phyloP scores from a whole-genome alignment of 2,113 vertebrate species.

The Oreochromis aureus region DNA sequence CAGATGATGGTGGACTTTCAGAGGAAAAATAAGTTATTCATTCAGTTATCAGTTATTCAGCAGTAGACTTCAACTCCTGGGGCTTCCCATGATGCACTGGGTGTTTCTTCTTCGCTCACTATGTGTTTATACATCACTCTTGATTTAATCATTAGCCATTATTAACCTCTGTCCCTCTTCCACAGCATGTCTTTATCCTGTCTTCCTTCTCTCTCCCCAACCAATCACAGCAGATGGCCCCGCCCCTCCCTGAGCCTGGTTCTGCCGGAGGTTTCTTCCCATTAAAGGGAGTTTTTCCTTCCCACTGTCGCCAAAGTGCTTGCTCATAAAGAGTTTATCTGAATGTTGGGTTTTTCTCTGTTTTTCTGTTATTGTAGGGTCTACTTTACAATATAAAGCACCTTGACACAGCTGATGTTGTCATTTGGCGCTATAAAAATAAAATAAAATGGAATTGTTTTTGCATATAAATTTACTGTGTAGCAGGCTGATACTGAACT shows the following conservation, averaged over 20 bases:
- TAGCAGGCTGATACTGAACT: neutral
- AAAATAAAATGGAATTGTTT: neutral
- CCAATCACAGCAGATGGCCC: neutral
- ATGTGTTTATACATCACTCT: neutral
- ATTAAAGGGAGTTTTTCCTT: neutral
- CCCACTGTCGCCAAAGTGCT: neutral
- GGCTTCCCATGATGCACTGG: neutral
- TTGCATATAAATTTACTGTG: neutral
- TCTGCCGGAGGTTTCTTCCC: neutral
- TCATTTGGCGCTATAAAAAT: neutral
- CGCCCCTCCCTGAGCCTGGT: neutral
- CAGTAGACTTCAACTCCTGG: neutral
- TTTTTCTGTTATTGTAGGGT: neutral
- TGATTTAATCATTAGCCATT: neutral
- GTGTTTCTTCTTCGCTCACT: neutral
- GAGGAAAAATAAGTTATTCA: neutral
- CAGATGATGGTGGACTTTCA: neutral
- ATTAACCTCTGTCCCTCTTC: neutral
- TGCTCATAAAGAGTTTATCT: neutral
- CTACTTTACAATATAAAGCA: accelerated
- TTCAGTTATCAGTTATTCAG: neutral
- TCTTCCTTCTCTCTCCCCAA: neutral
- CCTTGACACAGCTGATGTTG: neutral
- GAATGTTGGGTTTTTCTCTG: neutral
- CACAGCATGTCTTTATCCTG: too few species aligned